Base-by-base conservation (phyloP, 2,113 vertebrate species). In the Sander lucioperca region DNA sequence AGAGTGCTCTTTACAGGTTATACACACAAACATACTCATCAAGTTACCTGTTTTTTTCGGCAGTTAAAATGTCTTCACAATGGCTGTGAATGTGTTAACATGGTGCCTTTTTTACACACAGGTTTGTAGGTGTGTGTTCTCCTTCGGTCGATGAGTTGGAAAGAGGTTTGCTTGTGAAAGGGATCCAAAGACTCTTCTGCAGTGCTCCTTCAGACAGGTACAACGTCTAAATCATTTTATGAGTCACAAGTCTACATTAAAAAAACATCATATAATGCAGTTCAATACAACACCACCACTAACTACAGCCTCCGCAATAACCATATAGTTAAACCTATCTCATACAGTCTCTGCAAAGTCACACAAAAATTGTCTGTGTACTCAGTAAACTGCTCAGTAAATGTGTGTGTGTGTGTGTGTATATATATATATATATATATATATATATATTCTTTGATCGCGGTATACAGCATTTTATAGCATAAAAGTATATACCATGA, bases 1-100 rank as follows among this genome's bases (percentile, higher is more conserved):
- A 94, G 83, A 94, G 94, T 63, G 96, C 96, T 79, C 95, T 99
- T 48, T 99, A 99, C 89, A 96, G 97, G 50, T 98, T 95, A 43
- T 6, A 19, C n/a, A 27, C 36, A 11, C 23, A 45, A 0, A 50
- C 6, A 27, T 1, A 39, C 25, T 8, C 0, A 15, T 1, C 8
- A 30, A 27, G n/a, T n/a, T n/a, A 15, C 14, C 33, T 8, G 7
- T 30, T 39, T 47, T 47, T 18, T 9, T 64, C 2, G 2, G 14
- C 8, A 14, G 6, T 56, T 36, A 39, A 12, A 54, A 51, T 8
- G 16, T 74, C 12, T 18, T 18, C 12, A 13, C 36, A 36, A 0
- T 39, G 12, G 10, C 12, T 30, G 39, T 33, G 21, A 58, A 11
- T 43, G 4, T 33, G 68, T 53, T 19, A 5, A 65, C 12, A 36